Conservation (phyloP, 2,113 vertebrate species). For the Narcine bancroftii region DNA sequence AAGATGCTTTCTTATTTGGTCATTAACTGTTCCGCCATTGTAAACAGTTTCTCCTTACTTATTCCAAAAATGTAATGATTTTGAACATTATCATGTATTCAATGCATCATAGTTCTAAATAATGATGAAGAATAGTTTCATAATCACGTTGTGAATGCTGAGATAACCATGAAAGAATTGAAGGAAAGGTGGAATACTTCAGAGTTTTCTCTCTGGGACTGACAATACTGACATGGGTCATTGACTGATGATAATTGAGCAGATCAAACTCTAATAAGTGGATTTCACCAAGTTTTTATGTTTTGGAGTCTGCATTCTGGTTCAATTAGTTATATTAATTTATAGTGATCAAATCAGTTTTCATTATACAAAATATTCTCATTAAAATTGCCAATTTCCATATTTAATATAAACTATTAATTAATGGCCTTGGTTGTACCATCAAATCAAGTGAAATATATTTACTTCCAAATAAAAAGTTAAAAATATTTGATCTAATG, state of each 20-base stretch:
- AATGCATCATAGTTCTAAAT: not conserved
- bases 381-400: not conserved
- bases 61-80: not conserved
- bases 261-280: not conserved
- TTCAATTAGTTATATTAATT: not conserved
- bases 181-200: not conserved
- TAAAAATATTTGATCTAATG: not conserved
- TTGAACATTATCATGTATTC: not conserved
- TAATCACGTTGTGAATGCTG: not conserved
- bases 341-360: not conserved
- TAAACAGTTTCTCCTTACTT: not conserved
- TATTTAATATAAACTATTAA: not conserved
- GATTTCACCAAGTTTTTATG: not conserved
- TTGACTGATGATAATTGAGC: not conserved
- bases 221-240: not conserved
- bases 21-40: not conserved
- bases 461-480: not conserved
- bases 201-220: not conserved
- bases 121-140: not conserved
- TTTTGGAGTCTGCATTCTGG: not conserved
- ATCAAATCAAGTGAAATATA: not conserved
- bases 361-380: no score
- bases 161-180: not conserved
- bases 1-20: no score
- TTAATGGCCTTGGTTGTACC: not conserved